phyloP scores from a whole-genome alignment of 2,797 vertebrate species.

The Rhinogobio ventralis region DNA sequence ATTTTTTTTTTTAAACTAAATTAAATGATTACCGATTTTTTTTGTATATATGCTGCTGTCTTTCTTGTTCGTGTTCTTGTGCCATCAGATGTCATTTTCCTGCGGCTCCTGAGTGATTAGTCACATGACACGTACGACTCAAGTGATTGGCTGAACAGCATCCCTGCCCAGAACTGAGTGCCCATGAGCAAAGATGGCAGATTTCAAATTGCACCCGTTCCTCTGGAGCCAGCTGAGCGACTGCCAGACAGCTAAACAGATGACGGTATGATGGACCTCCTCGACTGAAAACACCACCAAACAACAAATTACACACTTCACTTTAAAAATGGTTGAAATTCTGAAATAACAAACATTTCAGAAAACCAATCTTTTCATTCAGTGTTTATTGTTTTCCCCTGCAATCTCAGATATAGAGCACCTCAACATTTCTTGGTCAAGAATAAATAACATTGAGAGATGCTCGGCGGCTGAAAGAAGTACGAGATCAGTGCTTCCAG shows the following conservation, averaged over 20 bases:
- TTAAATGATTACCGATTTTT: too few relatives aligned
- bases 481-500: slow-evolving; percentile 38
- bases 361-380: neutral
- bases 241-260: neutral
- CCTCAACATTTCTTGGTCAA: neutral
- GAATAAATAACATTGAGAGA: neutral
- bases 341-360: neutral
- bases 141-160: slow-evolving; percentile 3
- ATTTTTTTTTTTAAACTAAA: too few relatives aligned
- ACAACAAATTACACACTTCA: neutral
- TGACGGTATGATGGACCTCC: neutral
- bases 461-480: neutral
- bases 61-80: neutral
- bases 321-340: neutral
- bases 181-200: slow-evolving; percentile 6
- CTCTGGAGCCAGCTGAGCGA: neutral
- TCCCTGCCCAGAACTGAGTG: slow-evolving; percentile 1
- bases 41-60: neutral
- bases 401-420: neutral
- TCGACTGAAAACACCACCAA: neutral
- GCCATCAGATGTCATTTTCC: neutral
- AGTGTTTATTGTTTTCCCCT: neutral
- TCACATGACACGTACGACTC: slow-evolving; percentile 4
- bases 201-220: neutral
- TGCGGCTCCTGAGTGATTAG: neutral